These are phyloP conservation scores for Cydia strobilella DNA, from an alignment of 1,140 invertebrate species.

Conservation along the genomic window DNA sequence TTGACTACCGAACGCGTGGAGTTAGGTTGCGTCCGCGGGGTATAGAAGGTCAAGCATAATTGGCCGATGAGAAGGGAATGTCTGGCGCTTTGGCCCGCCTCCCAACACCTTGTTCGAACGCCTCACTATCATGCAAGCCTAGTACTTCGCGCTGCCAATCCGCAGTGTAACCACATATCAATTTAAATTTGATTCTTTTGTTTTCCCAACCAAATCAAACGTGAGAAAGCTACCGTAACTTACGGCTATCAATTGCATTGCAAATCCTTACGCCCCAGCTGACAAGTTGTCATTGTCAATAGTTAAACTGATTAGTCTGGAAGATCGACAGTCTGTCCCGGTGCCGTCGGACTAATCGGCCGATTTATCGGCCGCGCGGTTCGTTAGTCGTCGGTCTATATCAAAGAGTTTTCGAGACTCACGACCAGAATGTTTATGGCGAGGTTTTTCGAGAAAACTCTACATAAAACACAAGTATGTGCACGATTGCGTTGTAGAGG, in stretches of 20 bases:
- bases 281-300: constrained; percentile 46
- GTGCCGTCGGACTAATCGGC: constrained; percentile 57
- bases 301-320: constrained; percentile 51
- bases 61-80: constrained; percentile 69
- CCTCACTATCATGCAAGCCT: constrained; percentile 70
- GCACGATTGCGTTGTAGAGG: constrained; percentile 60
- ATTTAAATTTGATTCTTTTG: constrained; percentile 26
- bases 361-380: constrained; percentile 60
- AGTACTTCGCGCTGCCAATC: constrained; percentile 60
- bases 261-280: constrained; percentile 25
- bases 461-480: constrained; percentile 46
- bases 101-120: constrained; percentile 68
- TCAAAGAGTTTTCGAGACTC: constrained; percentile 63
- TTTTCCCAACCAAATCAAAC: neutral
- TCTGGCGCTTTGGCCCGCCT: constrained; percentile 70
- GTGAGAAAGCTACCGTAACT: constrained; percentile 20
- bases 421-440: constrained; percentile 65
- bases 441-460: constrained; percentile 66
- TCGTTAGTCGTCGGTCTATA: constrained; percentile 62
- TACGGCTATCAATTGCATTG: constrained; percentile 20
- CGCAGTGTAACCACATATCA: constrained; percentile 20
- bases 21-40: constrained; percentile 48
- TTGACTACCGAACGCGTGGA: constrained; percentile 42
- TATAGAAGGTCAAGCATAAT: constrained; percentile 62
- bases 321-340: constrained; percentile 57